Evolutionary conservation across 2,888 invertebrate species (phyloP).

Genomic region (Agapostemon virescens): DNA sequence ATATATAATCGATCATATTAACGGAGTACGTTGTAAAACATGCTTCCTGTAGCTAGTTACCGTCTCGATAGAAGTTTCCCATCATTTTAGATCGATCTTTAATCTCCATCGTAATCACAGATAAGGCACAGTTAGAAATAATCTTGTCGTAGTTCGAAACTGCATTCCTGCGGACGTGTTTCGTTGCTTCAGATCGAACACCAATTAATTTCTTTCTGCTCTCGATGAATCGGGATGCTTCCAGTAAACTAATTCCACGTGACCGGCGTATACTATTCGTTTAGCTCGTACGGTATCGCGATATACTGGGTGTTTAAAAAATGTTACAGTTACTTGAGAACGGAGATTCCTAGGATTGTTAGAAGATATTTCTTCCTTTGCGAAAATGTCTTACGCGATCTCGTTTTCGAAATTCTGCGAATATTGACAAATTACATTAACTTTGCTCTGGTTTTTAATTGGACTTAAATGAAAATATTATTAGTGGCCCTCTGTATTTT

Average conservation of each 20-base stretch:
- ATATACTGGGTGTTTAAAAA: too few relatives aligned
- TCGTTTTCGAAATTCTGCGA: too few relatives aligned
- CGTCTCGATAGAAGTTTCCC: conserved; percentile 32
- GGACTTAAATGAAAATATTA: too few relatives aligned
- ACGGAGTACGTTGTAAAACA: not conserved
- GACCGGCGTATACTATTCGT: not conserved
- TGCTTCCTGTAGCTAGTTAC: not conserved
- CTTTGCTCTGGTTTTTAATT: too few relatives aligned
- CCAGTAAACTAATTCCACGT: conserved; percentile 30
- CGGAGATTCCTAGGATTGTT: too few relatives aligned
- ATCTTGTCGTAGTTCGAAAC: conserved; percentile 24
- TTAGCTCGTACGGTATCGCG: not conserved
- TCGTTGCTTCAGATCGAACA: not conserved
- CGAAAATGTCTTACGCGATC: too few relatives aligned
- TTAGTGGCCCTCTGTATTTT: too few relatives aligned
- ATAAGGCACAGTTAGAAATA: conserved; percentile 40
- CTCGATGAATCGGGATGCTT: conserved; percentile 13
- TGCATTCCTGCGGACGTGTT: conserved; percentile 26
- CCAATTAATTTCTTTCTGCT: conserved; percentile 42
- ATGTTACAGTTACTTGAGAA: too few relatives aligned
- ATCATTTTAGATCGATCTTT: conserved; percentile 37
- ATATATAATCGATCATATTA: conserved; percentile 5
- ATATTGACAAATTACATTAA: too few relatives aligned
- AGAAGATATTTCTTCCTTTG: too few relatives aligned
- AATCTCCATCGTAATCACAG: conserved; percentile 31